Evolutionary conservation across 2,113 vertebrate species (phyloP).

Genomic region (Syngnathus floridae): DNA sequence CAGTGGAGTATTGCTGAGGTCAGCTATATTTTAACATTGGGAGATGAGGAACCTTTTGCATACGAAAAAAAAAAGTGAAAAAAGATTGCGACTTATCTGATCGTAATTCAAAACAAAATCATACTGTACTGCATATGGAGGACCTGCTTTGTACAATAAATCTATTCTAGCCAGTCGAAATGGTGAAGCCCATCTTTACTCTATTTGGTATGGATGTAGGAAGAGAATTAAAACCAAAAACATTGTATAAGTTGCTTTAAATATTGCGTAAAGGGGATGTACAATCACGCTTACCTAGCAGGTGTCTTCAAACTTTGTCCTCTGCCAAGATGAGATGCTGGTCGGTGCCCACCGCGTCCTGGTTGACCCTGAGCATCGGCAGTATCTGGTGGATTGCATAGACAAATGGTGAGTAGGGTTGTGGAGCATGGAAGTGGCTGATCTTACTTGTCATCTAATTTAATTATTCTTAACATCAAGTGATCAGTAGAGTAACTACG

Average conservation of each 20-base stretch:
- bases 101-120: not conserved
- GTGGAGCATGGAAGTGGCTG: conserved; percentile 31
- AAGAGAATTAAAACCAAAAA: too few relatives aligned
- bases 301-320: conserved; percentile 12
- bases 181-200: too few relatives aligned
- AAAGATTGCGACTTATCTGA: not conserved
- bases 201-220: too few relatives aligned
- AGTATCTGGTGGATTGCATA: conserved; percentile 47
- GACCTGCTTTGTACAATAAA: not conserved
- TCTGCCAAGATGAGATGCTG: conserved; percentile 7
- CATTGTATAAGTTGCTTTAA: too few relatives aligned
- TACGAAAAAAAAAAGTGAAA: not conserved
- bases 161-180: not conserved
- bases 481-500: too few relatives aligned
- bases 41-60: not conserved
- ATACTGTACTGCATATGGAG: not conserved
- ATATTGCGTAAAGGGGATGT: too few relatives aligned
- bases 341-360: conserved; percentile 17
- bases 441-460: conserved; percentile 26
- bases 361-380: conserved; percentile 45
- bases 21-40: not conserved
- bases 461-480: too few relatives aligned
- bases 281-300: not conserved
- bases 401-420: conserved; percentile 41
- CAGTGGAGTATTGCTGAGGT: not conserved